Evolutionary conservation across 2,113 vertebrate species (phyloP), one percentile per base, ranked within the genome.

Genomic region (Corythoichthys intestinalis): DNA sequence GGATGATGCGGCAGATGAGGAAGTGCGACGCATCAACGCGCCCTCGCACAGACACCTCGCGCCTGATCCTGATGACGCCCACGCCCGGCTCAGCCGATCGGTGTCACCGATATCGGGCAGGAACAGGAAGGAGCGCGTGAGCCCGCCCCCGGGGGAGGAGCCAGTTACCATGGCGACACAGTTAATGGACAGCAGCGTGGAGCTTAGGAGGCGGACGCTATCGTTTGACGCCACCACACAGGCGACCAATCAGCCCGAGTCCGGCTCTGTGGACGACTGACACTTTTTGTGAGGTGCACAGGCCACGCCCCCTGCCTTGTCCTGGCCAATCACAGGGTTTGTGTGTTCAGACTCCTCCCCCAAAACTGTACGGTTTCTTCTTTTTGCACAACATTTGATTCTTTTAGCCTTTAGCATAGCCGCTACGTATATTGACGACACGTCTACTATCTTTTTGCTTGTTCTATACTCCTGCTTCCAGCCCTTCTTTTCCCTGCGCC

Each of bases 121-220:
- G 78, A 84, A 75, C 78, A 90, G 93, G 79, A 98, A 98, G 90
- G 94, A 96, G 89, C 95, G 96, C 81, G 92, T 94, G 93, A 98
- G 96, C 76, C 97, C 96, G 73, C 96, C 94, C 0, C 69, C 88
- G 10, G 94, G 94, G 74, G 90, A 93, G 0, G 93, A 95, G 4
- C 48, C 79, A 0, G 67, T 86, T 5, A 65, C 87, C 50, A 75
- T 71, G 17, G 68, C 91, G 0, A 73, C 94, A 0, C 91, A 84
- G 73, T 61, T 75, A n/a, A 80, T 44, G 0, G 94, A 94, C 84
- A 92, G 91, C 77, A 85, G 91, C 75, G 88, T 90, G 61, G 90
- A 91, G 35, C 87, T 98, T 82, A 83, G 96, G 63, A 91, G 95
- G 68, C 83, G 96, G 79, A 97, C 96, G 47, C 93, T 95, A 0